Evolutionary conservation across 2,888 invertebrate species (phyloP), one percentile per base, ranked within the genome.

Genomic region (Alentia gelatinosa): DNA sequence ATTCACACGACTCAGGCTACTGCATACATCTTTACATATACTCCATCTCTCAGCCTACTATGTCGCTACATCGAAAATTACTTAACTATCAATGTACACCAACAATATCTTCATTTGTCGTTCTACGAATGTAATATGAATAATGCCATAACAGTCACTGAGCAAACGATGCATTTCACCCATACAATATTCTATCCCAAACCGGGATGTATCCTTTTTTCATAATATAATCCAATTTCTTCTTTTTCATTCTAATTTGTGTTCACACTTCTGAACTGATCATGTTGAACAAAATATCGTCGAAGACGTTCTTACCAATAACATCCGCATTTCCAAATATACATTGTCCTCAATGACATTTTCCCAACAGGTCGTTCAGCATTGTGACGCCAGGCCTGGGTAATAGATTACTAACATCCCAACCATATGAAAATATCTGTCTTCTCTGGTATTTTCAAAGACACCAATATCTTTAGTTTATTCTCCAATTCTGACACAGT

Each of bases 1-100:
- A 37, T 39, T 79, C 79, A 79, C 39, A 79, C 79, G 35, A 39
- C 15, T 79, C 79, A 79, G 39, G n/a, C 79, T 79, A 79, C 5
- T 15, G 39, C 79, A 79, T 79, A 79, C 39, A 79, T 79, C 79
- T 79, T 39, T 12, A n/a, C 79, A 9, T 79, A 12, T 68, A 68
- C 30, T 68, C 68, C 30, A 30, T 68, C 68, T 68, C 68, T 30
- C 68, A 68, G 26, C 30, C 68, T 68, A 68, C 23, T 68, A 68
- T 68, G 68, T 68, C 5, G 30, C 68, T 68, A 68, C 26, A 30
- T 30, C 33, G 68, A 68, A 68, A 68, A 30, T 68, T 30, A 15
- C 68, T 68, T 68, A 68, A 68, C 68, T 68, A 68, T 68, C 12
- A 68, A 68, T 68, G 68, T 68, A 68, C 68, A 68, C 26, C 26